phyloP scores from a whole-genome alignment of 2,888 invertebrate species.

The Amorpha juglandis region DNA sequence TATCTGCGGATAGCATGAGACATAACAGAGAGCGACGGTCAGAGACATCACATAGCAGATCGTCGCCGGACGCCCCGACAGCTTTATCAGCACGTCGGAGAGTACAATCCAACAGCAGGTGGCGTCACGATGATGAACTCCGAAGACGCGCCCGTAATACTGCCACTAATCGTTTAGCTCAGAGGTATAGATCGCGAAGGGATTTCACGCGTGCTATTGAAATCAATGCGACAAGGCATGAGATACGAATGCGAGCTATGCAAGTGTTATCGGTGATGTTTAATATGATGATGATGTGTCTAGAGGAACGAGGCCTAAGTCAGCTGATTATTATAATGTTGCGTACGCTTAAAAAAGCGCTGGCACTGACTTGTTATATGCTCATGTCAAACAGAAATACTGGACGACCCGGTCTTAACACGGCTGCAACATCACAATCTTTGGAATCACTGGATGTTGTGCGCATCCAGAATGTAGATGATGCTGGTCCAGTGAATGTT shows the following conservation, averaged over 20 bases:
- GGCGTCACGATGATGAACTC: constrained; percentile 67
- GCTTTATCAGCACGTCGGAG: constrained; percentile 59
- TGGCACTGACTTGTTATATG: constrained; percentile 77
- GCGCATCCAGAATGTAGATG: constrained; percentile 71
- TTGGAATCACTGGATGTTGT: constrained; percentile 69
- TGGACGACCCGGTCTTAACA: constrained; percentile 48
- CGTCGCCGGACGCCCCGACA: constrained; percentile 48
- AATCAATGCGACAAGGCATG: constrained; percentile 74
- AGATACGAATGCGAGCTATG: constrained; percentile 80
- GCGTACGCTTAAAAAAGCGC: constrained; percentile 72
- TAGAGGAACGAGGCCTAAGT: constrained; percentile 75
- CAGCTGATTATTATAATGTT: constrained; percentile 76
- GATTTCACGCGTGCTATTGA: constrained; percentile 68
- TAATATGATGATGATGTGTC: constrained; percentile 82
- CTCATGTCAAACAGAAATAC: constrained; percentile 71
- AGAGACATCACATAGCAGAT: constrained; percentile 32
- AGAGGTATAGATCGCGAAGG: constrained; percentile 62
- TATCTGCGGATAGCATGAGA: not conserved
- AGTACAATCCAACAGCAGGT: constrained; percentile 57
- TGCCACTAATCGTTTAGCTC: constrained; percentile 52
- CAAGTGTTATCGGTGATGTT: constrained; percentile 81
- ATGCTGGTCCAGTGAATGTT: constrained; percentile 70
- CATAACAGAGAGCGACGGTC: not conserved
- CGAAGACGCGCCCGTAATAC: constrained; percentile 60
- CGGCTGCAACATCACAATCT: constrained; percentile 53